Base-by-base conservation (phyloP, 2,113 vertebrate species). In the Smithornis capensis region DNA sequence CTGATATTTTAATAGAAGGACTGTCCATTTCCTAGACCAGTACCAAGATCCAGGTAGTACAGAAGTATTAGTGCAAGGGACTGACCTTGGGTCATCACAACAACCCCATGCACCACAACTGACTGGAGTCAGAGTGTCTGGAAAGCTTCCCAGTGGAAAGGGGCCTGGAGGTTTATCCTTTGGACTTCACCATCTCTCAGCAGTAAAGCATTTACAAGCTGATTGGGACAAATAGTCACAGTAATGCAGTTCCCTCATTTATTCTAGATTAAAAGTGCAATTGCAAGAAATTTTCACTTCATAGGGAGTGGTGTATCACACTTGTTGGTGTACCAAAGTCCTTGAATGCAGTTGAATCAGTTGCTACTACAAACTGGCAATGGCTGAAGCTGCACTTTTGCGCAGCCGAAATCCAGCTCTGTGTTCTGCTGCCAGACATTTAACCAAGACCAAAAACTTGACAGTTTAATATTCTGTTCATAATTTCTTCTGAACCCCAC, bases 91-190 rank as follows among this genome's bases (percentile, higher is more conserved):
- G 16, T 22, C 55, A 31, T 22, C 55, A 31, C 38, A 25, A 47
- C 16, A 40, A 29, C 19, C n/a, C 10, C 28, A 4, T 3, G 33
- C 28, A 14, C n/a, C 45, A 6, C 0, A 5, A 4, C 33, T 29
- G 16, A 8, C 19, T 53, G 13, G 29, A 27, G 60, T 28, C 19
- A 55, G 40, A 40, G 53, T 8, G 38, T 7, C 33, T 60, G 78
- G 29, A 24, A 23, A 50, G 52, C 59, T 88, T 64, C 52, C 15
- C 0, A 0, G 7, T 4, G 22, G 50, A 29, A 60, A 49, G 33
- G 25, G 40, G 19, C 40, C 35, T 49, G 59, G 49, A 10, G 8
- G 2, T 47, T 81, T 13, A 19, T 78, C 27, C 29, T 71, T 83
- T 71, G 45, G 16, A 15, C 27, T 35, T 86, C 40, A 25, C 17